Percentiles rank a stretch among this genome's conserved stretches.
phyloP scores from a whole-genome alignment of 2,888 invertebrate species.

The Drosophila paramelanica region DNA sequence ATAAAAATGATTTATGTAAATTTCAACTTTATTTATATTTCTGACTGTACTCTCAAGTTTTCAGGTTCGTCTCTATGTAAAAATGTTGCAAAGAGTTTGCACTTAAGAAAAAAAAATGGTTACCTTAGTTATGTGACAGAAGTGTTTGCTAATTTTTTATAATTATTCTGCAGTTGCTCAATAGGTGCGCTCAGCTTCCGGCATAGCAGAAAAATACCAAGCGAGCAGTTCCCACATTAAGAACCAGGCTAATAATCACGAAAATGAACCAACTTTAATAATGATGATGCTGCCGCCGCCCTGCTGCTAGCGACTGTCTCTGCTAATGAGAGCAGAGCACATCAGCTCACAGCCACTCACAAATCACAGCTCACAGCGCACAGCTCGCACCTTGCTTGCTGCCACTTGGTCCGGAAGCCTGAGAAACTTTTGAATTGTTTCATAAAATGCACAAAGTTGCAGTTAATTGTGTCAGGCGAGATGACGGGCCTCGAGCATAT shows the following conservation, averaged over 20 bases:
- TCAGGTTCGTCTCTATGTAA: not conserved
- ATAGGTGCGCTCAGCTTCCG: slow-evolving; percentile 15
- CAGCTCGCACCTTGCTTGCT: not conserved
- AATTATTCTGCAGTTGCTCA: slow-evolving; percentile 11
- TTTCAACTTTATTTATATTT: not conserved
- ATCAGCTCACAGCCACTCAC: slow-evolving; percentile 25
- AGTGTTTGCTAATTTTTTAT: slow-evolving; percentile 4
- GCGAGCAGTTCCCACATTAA: slow-evolving; percentile 63
- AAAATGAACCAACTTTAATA: slow-evolving; percentile 62
- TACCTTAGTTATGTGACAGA: slow-evolving; percentile 13
- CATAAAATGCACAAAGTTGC: slow-evolving; percentile 77
- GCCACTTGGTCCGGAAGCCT: slow-evolving; percentile 57
- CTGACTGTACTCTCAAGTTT: not conserved
- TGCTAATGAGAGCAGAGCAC: slow-evolving; percentile 70
- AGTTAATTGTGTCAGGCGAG: slow-evolving; percentile 74
- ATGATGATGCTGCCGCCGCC: slow-evolving; percentile 30
- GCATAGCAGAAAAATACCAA: slow-evolving; percentile 32
- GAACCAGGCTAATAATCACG: slow-evolving; percentile 72
- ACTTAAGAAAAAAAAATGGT: slow-evolving; percentile 2
- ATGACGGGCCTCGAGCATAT: slow-evolving; percentile 41
- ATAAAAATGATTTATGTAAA: not conserved
- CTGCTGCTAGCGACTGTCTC: slow-evolving; percentile 30
- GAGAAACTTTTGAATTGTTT: slow-evolving; percentile 79
- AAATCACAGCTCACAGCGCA: slow-evolving; percentile 14
- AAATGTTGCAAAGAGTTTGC: not conserved